These are phyloP conservation scores for Cnemophilus loriae DNA, from an alignment of 2,113 vertebrate species.

Conservation along the genomic window DNA sequence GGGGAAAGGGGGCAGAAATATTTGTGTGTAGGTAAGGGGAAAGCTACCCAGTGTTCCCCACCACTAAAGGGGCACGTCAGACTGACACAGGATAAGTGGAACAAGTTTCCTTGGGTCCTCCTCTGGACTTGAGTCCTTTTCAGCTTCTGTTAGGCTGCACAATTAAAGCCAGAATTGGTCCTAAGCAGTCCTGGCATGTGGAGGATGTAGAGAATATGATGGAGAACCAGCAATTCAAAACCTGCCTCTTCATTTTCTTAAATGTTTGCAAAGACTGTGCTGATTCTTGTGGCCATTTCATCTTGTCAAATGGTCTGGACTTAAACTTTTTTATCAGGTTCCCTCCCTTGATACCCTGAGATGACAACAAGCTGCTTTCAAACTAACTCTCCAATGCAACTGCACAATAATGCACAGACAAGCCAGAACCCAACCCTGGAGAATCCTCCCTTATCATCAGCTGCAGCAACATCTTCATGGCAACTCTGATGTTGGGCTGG, in stretches of 20 bases:
- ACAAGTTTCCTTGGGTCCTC: background rate
- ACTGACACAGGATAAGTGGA: background rate
- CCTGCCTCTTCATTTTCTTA: background rate
- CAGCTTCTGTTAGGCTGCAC: background rate
- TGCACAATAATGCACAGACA: background rate
- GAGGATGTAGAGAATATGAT: background rate
- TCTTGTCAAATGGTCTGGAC: background rate
- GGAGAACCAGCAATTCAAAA: background rate
- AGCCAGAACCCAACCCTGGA: background rate
- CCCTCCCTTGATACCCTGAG: background rate
- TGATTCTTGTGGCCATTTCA: background rate
- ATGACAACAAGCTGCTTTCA: background rate
- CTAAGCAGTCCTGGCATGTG: background rate
- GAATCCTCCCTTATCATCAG: background rate
- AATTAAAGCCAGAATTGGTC: background rate
- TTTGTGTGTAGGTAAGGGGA: background rate
- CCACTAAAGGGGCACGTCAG: background rate
- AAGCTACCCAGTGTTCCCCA: background rate
- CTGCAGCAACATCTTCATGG: background rate
- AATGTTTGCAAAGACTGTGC: background rate
- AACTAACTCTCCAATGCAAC: background rate
- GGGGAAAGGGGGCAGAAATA: rapidly evolving
- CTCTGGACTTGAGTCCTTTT: background rate
- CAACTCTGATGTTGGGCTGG: background rate
- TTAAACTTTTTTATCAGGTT: background rate